Evolutionary conservation across 2,113 vertebrate genomes (phyloP).

Genomic region (Tringa solitaria): DNA sequence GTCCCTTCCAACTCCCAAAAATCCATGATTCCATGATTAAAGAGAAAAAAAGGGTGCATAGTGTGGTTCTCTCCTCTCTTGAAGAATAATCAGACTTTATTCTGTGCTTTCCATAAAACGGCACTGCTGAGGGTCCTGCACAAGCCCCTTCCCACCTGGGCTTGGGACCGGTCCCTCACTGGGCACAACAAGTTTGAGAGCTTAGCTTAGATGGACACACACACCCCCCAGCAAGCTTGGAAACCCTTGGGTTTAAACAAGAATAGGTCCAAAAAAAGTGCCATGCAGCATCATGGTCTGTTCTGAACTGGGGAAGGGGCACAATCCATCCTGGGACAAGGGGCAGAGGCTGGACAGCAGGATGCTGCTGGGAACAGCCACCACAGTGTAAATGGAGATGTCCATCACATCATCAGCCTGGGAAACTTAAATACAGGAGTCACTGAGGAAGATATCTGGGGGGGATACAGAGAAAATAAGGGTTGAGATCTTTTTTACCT

Average conservation of each 20-base stretch:
- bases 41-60: neutral
- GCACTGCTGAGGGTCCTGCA: neutral
- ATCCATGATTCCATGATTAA: neutral
- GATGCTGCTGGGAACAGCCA: neutral
- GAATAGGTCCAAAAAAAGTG: neutral
- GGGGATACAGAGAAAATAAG: neutral
- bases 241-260: neutral
- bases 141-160: neutral
- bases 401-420: neutral
- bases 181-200: neutral
- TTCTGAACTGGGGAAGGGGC: neutral
- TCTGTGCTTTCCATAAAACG: neutral
- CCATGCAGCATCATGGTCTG: accelerated
- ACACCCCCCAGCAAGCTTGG: neutral
- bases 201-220: neutral
- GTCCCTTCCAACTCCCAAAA: too few relatives aligned
- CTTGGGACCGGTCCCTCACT: accelerated
- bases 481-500: neutral
- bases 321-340: accelerated
- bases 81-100: neutral
- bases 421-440: neutral
- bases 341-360: neutral
- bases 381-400: neutral
- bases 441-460: neutral
- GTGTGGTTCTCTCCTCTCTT: neutral